Base-by-base conservation (phyloP, 2,797 vertebrate species). In the Cottoperca gobio region DNA sequence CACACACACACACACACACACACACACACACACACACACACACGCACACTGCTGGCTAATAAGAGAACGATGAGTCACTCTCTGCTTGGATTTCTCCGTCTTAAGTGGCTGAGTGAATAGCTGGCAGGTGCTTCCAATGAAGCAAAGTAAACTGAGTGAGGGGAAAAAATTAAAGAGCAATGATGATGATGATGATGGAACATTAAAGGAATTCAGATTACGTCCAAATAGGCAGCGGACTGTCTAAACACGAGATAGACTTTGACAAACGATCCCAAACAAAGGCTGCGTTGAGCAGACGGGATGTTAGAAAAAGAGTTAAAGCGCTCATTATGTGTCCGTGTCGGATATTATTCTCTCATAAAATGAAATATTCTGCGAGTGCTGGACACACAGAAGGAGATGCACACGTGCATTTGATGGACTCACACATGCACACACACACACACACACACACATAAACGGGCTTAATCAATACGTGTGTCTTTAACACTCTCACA, bases 111-210 rank as follows among this genome's bases (percentile, higher is more conserved):
- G 63, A 79, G 70, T 82, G 81, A 88, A 89, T 82, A 70, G 84
- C 86, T 90, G 91, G 87, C 90, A 92, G 91, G 91, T 91, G 90
- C 77, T 82, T 79, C 77, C 79, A 80, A 46, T 76, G 81, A 86
- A 75, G 79, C 76, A 85, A 83, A 86, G 73, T 85, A 83, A 88
- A 88, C 72, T 48, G 70, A 85, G 73, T 66, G 4, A 72, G 40
- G 48, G 60, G 40, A 69, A 58, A 73, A 80, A 86, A 78, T 75
- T 77, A 82, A 91, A 85, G 70, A 65, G 78, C 73, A 69, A 79
- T 31, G 31, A 31, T 31, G 31, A 31, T 31, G 82, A 84, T 81
- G 78, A 78, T 83, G 72, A 89, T 85, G 73, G 71, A 90, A 76
- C 48, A 64, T 78, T 76, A 39, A 74, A 81, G 86, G 87, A 89